Base-by-base conservation (phyloP, 2,888 invertebrate species). In the Allophyes oxyacanthae region DNA sequence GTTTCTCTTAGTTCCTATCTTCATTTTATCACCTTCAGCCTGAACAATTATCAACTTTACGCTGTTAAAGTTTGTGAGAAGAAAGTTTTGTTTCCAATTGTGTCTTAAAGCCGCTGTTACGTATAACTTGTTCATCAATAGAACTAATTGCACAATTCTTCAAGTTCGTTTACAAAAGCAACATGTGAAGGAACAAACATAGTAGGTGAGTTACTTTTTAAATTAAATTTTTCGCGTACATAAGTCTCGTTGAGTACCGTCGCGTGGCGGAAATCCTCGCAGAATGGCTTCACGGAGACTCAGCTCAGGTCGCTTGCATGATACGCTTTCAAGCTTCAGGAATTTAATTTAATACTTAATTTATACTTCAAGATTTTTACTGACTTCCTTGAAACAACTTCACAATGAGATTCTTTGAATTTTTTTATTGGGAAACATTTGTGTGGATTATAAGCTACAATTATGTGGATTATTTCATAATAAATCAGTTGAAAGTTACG, bases 141-240 rank as follows among this genome's bases (percentile, higher is more conserved):
- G 15, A 46, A 41, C 9, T 8, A 43, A 40, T 13, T 48, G 15
- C 11, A 34, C 20, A n/a, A 40, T 56, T 43, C 25, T 37, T 38
- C 9, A 25, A 60, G 33, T 37, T 13, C 10, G 40, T 56, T 63
- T 15, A 36, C 2, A 49, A 26, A 53, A 53, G 49, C 30, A 50
- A 43, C 42, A 44, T 33, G 37, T 44, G 34, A 37, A 25, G 26
- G 15, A 44, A 52, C 42, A 40, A 42, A 54, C n/a, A 15, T n/a
- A 8, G 53, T 10, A 48, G 6, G 7, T 40, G 65, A 83, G 84
- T 81, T 83, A 84, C 82, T 82, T 83, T 81, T 83, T 73, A 83
- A 86, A 86, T 86, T 84, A 85, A 83, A 84, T 83, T 84, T 86
- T 86, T 82, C 77, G 64, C 75, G 63, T 68, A 78, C 79, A 77